phyloP scores from a whole-genome alignment of 2,797 vertebrate species.

The Coregonus suidteri region DNA sequence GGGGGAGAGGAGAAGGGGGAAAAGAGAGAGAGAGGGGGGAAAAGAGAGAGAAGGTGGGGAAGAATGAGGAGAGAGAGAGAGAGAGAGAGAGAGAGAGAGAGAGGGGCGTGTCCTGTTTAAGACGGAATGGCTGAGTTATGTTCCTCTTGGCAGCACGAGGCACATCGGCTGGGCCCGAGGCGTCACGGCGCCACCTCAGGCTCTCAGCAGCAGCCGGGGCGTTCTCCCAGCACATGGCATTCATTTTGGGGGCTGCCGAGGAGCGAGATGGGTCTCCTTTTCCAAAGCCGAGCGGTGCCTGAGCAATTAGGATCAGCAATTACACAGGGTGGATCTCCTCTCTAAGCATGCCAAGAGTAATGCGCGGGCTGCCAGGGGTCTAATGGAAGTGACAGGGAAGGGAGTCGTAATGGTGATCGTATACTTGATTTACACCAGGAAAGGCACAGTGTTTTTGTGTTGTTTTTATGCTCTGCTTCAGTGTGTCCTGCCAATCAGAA shows the following conservation, averaged over 20 bases:
- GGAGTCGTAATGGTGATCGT: constrained; percentile 28
- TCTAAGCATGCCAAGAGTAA: constrained; percentile 51
- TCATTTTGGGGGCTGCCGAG: constrained; percentile 75
- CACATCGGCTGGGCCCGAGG: constrained; percentile 80
- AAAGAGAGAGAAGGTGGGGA: constrained; percentile 7
- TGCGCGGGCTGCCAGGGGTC: constrained; percentile 48
- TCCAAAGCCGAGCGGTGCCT: constrained; percentile 63
- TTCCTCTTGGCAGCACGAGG: constrained; percentile 80
- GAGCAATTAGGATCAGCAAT: constrained; percentile 78
- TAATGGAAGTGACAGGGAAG: constrained; percentile 54
- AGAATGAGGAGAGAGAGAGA: background rate
- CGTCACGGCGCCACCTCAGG: constrained; percentile 86
- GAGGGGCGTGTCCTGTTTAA: constrained; percentile 79
- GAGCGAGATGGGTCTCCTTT: constrained; percentile 36
- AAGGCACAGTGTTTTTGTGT: constrained; percentile 39
- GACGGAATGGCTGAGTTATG: constrained; percentile 82
- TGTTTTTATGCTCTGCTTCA: constrained; percentile 9
- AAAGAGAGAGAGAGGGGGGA: constrained; percentile 13
- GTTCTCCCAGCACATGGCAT: constrained; percentile 86
- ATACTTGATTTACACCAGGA: constrained; percentile 52
- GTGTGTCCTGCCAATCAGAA: constrained; percentile 21
- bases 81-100: constrained; percentile 10
- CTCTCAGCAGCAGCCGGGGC: constrained; percentile 83
- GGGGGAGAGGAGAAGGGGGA: constrained; percentile 13
- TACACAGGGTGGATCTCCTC: constrained; percentile 63